A percentile compares a stretch with the other conserved stretches of the same genome.
These are phyloP conservation scores for Tipula helvola DNA, from an alignment of 2,888 invertebrate species.

Conservation along the genomic window DNA sequence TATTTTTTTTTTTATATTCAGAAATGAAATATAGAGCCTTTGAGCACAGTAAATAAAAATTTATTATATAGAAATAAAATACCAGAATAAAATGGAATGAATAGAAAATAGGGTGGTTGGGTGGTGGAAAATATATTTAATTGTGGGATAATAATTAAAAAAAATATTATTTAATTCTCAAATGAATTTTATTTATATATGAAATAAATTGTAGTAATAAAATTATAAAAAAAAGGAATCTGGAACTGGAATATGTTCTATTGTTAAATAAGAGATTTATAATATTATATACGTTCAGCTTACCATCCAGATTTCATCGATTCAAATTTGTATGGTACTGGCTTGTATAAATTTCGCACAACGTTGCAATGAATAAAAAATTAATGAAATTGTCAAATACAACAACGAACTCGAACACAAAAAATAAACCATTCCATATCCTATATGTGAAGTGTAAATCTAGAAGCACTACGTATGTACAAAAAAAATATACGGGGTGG, in stretches of 20 bases:
- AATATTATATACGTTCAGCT: background rate
- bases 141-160: background rate
- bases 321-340: background rate
- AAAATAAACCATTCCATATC: background rate
- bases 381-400: background rate
- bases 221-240: background rate
- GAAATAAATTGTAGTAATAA: background rate
- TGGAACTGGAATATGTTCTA: background rate
- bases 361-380: background rate
- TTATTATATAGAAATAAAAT: background rate
- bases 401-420: background rate
- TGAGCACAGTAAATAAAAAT: background rate
- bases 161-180: background rate
- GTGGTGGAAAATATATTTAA: constrained; percentile 4
- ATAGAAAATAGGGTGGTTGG: background rate
- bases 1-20: background rate
- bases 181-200: background rate
- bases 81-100: background rate
- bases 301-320: background rate
- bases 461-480: background rate
- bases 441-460: background rate
- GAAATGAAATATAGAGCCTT: background rate
- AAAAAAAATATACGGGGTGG: background rate
- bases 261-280: background rate
- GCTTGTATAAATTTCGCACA: background rate